These are phyloP conservation scores for Saturnia pavonia DNA, from an alignment of 2,888 invertebrate species.

Conservation along the genomic window DNA sequence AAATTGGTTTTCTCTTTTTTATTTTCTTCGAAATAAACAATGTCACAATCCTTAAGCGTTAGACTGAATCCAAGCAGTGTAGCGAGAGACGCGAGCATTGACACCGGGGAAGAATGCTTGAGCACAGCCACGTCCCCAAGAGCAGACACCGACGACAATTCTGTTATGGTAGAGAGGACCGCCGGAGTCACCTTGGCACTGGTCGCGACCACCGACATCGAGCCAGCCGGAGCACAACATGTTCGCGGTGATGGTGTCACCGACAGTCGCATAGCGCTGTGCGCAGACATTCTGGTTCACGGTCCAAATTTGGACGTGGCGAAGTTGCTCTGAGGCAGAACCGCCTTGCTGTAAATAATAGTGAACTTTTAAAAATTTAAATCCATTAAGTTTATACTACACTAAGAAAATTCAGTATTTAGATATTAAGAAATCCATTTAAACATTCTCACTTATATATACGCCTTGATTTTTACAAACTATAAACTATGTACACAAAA, in stretches of 20 bases:
- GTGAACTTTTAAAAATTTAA: not conserved
- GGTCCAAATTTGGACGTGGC: constrained; percentile 46
- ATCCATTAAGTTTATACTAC: too few relatives aligned
- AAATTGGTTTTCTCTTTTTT: not conserved
- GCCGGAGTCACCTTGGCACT: constrained; percentile 48
- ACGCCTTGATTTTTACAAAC: not conserved
- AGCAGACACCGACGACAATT: constrained; percentile 43
- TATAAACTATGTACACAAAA: not conserved
- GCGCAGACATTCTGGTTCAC: constrained; percentile 40
- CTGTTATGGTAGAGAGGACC: constrained; percentile 45
- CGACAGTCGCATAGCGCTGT: constrained; percentile 28
- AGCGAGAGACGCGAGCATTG: constrained; percentile 38
- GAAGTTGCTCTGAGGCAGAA: constrained; percentile 38
- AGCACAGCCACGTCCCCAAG: constrained; percentile 41
- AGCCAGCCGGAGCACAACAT: constrained; percentile 47
- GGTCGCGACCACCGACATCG: constrained; percentile 43
- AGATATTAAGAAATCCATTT: too few relatives aligned
- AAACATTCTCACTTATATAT: not conserved
- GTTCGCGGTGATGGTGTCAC: constrained; percentile 33
- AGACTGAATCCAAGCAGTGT: constrained; percentile 42
- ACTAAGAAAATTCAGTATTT: too few relatives aligned
- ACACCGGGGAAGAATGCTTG: constrained; percentile 39
- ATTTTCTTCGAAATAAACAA: not conserved
- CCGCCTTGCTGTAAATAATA: constrained; percentile 31
- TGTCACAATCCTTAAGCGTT: constrained; percentile 37